Evolutionary conservation across 2,888 invertebrate genomes (phyloP), one percentile per base, ranked within the genome.

Genomic region (Andricus curvator): DNA sequence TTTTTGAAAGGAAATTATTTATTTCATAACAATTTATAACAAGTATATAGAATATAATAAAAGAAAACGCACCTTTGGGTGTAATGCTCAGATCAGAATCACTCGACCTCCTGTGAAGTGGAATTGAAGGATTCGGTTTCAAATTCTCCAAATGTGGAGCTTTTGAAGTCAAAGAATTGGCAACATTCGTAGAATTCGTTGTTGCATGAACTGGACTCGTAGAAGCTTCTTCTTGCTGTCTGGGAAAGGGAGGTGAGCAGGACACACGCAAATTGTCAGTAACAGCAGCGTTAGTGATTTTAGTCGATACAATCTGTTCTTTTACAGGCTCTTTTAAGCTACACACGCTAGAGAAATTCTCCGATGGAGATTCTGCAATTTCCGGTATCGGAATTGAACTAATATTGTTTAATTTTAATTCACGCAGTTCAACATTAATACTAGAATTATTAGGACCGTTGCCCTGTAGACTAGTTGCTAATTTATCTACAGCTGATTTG

Each of bases 1-100:
- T 56, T 56, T 5, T n/a, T 9, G 1, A n/a, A 56, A 56, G n/a
- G n/a, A 56, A 11, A 56, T 56, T 0, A n/a, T 5, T n/a, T 9
- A n/a, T n/a, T 56, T 56, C 48, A 48, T 48, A 48, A 48, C 5
- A 48, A 17, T 17, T 48, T 17, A 8, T 60, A 60, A 60, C 22
- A 60, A 60, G 11, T 22, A 56, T n/a, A 56, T n/a, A 66, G n/a
- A 66, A 29, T 20, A 48, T 25, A 4, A 48, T 25, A 20, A 22
- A 51, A 67, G 67, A 82, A 79, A 66, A 81, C 91, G 93, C 93
- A 98, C 98, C 98, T 96, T 98, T 98, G 6, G 98, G 98, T 17
- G 98, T 97, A 76, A 98, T 96, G 93, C 97, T 98, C 86, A 98
- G 94, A 93, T 99, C 99, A 0, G 98, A 98, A 93, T 98, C 99